phyloP scores from a whole-genome alignment of 2,888 invertebrate species.

The Augiades crinisus region DNA sequence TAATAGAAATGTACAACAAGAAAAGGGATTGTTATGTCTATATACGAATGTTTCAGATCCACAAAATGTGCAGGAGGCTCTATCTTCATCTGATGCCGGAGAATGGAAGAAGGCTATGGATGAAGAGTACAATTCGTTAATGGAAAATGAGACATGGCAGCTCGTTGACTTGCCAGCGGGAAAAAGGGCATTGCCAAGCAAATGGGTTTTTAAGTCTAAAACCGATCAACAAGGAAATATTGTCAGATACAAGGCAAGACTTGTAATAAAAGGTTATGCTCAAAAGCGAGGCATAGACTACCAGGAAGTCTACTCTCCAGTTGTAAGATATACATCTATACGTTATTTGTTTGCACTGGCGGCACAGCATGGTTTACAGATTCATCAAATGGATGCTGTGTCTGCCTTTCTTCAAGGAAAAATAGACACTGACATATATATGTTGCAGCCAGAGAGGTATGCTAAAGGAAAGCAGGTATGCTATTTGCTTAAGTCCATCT shows the following conservation, averaged over 20 bases:
- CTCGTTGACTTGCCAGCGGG: not conserved
- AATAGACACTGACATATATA: constrained; percentile 33
- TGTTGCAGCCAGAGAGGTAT: constrained; percentile 28
- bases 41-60: not conserved
- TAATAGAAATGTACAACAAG: not conserved
- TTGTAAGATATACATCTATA: constrained; percentile 33
- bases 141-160: constrained; percentile 13
- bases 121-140: constrained; percentile 15
- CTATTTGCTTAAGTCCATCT: constrained; percentile 25
- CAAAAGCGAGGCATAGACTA: constrained; percentile 32
- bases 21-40: not conserved
- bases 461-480: constrained; percentile 18
- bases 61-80: not conserved
- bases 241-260: constrained; percentile 30
- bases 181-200: constrained; percentile 1
- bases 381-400: constrained; percentile 33
- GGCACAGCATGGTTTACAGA: constrained; percentile 20
- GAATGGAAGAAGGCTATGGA: constrained; percentile 28
- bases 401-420: constrained; percentile 33
- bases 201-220: not conserved
- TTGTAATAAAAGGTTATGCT: constrained; percentile 34
- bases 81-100: constrained; percentile 3
- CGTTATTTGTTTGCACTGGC: constrained; percentile 29
- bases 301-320: constrained; percentile 33
- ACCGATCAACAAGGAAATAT: constrained; percentile 2